Evolutionary conservation across 1,140 invertebrate genomes (phyloP), one percentile per base, ranked within the genome.

Genomic region (Cyclargus thomasi): DNA sequence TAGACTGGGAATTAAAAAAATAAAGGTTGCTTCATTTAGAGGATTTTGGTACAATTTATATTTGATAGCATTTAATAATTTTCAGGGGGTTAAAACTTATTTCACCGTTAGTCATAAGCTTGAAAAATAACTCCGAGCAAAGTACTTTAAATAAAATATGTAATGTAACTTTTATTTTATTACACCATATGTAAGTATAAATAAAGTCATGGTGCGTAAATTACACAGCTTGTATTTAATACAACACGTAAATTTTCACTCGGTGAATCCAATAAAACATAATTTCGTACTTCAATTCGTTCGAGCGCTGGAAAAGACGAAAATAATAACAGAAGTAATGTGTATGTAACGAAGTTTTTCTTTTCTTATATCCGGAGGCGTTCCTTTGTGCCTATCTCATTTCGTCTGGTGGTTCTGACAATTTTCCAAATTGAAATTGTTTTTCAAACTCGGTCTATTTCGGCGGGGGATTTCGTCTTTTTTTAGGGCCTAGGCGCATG

Each of bases 341-440:
- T 73, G 62, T 72, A 69, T 74, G 73, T 78, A 78, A 79, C 74
- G 72, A 77, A 72, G 73, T 79, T 75, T 55, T 73, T 75, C 67
- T 72, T 79, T 74, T 79, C 72, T 73, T 75, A 72, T 75, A 77
- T 75, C 70, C 67, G 53, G 67, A 72, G 69, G 53, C 66, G 65
- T 75, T 39, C n/a, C 20, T 72, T 69, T 72, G 17, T 64, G 18
- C 20, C 18, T 59, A 59, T 21, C 55, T 59, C 20, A 59, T 21
- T 21, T 59, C 17, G 17, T 59, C 55, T 59, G 55, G 55, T 21
- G 20, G 18, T 59, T 20, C 20, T 55, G 20, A 11, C 18, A 20
- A 59, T 59, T 59, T 59, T 59, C 18, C 18, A 21, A 59, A 59
- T 59, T 20, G 55, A 59, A 59, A 59, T 20, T 21, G 55, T 22